phyloP scores from a whole-genome alignment of 2,113 vertebrate genomes.

The Apodemus speciosus region DNA sequence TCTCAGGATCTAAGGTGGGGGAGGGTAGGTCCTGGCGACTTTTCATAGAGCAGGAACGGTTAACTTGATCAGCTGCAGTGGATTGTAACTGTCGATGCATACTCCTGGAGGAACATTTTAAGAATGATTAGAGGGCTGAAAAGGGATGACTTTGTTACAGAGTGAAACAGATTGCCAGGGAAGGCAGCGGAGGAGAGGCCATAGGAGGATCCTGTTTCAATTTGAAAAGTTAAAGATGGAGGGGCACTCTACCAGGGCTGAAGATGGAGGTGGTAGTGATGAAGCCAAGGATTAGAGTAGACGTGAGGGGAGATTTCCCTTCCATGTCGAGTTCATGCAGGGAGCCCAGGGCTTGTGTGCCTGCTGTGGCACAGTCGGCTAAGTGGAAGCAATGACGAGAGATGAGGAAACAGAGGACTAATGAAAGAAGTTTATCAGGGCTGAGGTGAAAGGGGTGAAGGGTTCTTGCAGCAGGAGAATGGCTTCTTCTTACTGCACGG shows the following conservation, averaged over 20 bases:
- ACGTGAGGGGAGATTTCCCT: not conserved
- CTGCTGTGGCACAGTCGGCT: accelerated
- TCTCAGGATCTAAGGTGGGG: not conserved
- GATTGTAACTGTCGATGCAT: not conserved
- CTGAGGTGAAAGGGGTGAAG: not conserved
- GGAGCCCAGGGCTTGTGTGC: not conserved
- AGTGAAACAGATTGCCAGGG: not conserved
- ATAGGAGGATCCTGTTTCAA: not conserved
- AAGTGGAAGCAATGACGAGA: not conserved
- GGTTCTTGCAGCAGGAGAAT: not conserved
- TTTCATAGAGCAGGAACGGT: not conserved
- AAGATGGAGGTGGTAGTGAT: not conserved
- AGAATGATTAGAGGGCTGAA: not conserved
- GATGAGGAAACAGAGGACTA: not conserved
- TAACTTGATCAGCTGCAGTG: not conserved
- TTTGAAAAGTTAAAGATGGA: not conserved
- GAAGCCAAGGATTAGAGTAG: not conserved
- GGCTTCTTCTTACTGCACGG: not conserved
- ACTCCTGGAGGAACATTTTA: not conserved
- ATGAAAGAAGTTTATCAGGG: not conserved
- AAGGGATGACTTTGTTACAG: not conserved
- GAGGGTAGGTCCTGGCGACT: too few relatives aligned
- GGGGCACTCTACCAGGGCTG: not conserved
- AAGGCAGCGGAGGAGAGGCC: not conserved
- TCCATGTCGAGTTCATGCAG: not conserved